These are phyloP conservation scores for Candidula unifasciata DNA, from an alignment of 2,888 invertebrate species.

Conservation along the genomic window DNA sequence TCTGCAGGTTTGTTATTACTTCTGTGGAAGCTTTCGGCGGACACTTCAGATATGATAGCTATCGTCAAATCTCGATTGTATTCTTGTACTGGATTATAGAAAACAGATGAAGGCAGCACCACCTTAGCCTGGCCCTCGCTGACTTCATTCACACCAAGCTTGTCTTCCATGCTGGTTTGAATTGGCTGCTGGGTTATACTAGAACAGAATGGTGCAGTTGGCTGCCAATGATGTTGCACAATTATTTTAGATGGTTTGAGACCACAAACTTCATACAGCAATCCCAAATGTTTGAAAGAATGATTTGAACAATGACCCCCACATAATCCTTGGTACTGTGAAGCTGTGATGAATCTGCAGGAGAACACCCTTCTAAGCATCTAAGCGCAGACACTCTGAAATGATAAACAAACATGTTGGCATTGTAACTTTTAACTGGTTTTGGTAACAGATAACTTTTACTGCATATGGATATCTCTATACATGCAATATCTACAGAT, in stretches of 20 bases:
- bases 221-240: not conserved
- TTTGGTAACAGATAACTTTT: too few species aligned
- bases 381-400: not conserved
- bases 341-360: too few species aligned
- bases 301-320: not conserved
- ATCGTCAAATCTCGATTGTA: slow-evolving; percentile 94
- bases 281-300: not conserved
- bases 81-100: slow-evolving; percentile 95
- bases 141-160: slow-evolving; percentile 45
- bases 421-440: too few species aligned
- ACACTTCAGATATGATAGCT: slow-evolving; percentile 72
- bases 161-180: slow-evolving; percentile 6
- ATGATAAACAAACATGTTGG: not conserved
- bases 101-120: slow-evolving; percentile 81
- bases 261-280: not conserved
- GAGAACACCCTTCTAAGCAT: not conserved
- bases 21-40: slow-evolving; percentile 57
- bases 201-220: not conserved
- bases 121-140: slow-evolving; percentile 52
- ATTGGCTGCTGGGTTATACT: not conserved
- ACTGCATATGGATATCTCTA: too few species aligned
- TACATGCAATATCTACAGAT: too few species aligned
- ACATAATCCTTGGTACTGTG: not conserved
- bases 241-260: not conserved
- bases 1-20: not conserved